Evolutionary conservation across 2,113 vertebrate species (phyloP).

Genomic region (Pollachius pollachius): DNA sequence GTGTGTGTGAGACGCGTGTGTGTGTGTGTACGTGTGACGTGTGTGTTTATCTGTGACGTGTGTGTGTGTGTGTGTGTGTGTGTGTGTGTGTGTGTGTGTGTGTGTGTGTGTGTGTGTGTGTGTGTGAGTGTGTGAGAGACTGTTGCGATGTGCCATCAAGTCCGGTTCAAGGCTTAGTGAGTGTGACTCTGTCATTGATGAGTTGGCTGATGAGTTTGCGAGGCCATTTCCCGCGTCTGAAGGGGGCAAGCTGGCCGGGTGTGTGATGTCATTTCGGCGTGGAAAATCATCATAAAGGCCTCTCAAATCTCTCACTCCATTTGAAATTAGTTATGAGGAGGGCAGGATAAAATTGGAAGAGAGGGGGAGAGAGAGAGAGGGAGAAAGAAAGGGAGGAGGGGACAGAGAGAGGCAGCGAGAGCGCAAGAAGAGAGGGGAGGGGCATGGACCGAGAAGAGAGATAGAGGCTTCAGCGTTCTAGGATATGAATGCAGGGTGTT

Average conservation of each 20-base stretch:
- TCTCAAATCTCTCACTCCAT: slow-evolving; percentile 50
- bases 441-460: background rate
- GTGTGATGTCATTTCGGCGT: slow-evolving; percentile 52
- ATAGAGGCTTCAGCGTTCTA: slow-evolving; percentile 6
- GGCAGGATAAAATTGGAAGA: slow-evolving; percentile 22
- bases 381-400: background rate
- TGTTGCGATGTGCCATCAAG: slow-evolving; percentile 4
- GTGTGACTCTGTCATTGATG: slow-evolving; percentile 42
- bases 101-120: background rate
- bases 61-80: slow-evolving; percentile 6
- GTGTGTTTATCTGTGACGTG: background rate
- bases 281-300: slow-evolving; percentile 52
- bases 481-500: slow-evolving; percentile 23
- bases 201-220: slow-evolving; percentile 46
- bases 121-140: too few species aligned
- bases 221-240: slow-evolving; percentile 30
- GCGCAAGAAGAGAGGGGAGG: background rate
- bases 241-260: slow-evolving; percentile 17
- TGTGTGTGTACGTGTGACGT: background rate
- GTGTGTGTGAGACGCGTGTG: background rate
- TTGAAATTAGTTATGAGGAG: slow-evolving; percentile 48
- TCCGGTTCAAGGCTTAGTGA: slow-evolving; percentile 22
- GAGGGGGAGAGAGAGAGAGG: background rate
- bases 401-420: too few species aligned
- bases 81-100: background rate